Conservation (phyloP, 1,140 invertebrate species). For the Riptortus pedestris region DNA sequence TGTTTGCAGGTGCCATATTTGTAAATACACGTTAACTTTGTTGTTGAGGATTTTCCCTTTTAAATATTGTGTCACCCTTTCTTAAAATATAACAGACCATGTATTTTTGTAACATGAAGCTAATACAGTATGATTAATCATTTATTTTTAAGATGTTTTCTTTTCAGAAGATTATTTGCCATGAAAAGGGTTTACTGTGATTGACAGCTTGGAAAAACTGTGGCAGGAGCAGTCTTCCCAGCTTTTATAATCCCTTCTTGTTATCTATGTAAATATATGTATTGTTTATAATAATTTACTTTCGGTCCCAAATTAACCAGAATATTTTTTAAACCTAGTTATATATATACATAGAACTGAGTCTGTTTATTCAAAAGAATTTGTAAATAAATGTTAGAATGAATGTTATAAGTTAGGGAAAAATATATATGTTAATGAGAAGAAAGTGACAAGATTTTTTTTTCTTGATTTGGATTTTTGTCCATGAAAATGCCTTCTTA, state of each 20-base stretch:
- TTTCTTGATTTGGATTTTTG: background rate
- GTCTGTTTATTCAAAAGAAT: background rate
- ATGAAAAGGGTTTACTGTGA: slow-evolving; percentile 9
- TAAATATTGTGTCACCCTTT: slow-evolving; percentile 12
- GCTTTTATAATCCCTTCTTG: slow-evolving; percentile 10
- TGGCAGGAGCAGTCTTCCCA: background rate
- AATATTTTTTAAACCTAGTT: slow-evolving; percentile 5
- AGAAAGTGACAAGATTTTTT: background rate
- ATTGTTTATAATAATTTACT: slow-evolving; percentile 3
- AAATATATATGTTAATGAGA: background rate
- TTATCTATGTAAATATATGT: slow-evolving; percentile 2
- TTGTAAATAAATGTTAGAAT: background rate
- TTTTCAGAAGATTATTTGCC: slow-evolving; percentile 4
- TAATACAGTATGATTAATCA: slow-evolving; percentile 10
- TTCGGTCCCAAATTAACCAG: background rate
- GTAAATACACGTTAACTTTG: background rate
- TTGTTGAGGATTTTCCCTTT: background rate
- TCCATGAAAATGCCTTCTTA: background rate
- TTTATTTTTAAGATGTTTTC: slow-evolving; percentile 12
- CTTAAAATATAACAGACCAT: slow-evolving; percentile 11
- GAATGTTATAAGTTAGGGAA: background rate
- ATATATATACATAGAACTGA: slow-evolving; percentile 7
- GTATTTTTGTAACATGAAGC: slow-evolving; percentile 10
- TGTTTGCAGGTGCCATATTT: slow-evolving; percentile 8
- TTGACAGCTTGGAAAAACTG: slow-evolving; percentile 15